Percentiles rank a stretch among this genome's conserved stretches.
Conservation (phyloP, 2,113 vertebrate genomes). For the Larimichthys polyactis region DNA sequence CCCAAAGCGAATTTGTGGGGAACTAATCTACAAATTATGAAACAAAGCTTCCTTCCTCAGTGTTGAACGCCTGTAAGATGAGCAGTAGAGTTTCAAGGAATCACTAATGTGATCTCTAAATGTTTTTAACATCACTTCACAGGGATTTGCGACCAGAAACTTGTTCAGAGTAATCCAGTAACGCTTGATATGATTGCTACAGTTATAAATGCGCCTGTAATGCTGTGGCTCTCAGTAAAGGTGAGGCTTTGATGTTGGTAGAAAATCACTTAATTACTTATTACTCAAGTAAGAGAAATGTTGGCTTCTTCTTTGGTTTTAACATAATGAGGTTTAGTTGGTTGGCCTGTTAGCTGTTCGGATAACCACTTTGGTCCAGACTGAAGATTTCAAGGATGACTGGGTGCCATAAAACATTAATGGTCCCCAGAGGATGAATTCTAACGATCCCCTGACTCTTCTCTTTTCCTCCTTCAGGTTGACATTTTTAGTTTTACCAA, state of each 20-base stretch:
- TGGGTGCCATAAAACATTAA: not conserved
- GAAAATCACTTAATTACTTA: not conserved
- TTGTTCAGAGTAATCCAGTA: not conserved
- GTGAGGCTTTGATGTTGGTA: not conserved
- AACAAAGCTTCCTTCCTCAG: constrained; percentile 29
- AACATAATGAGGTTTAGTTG: too few relatives aligned
- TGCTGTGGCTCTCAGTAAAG: not conserved
- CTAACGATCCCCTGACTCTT: not conserved
- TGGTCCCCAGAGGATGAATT: not conserved
- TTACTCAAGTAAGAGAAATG: too few relatives aligned
- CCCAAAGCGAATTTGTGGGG: constrained; percentile 27
- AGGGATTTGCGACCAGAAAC: constrained; percentile 25
- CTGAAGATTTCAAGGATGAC: not conserved
- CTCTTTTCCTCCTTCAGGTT: not conserved
- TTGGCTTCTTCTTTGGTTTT: too few relatives aligned
- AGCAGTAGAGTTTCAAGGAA: constrained; percentile 14
- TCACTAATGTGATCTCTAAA: constrained; percentile 40
- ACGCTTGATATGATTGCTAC: not conserved
- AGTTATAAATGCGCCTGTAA: not conserved
- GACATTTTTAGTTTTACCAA: not conserved
- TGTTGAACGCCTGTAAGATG: constrained; percentile 16
- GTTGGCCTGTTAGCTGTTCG: not conserved
- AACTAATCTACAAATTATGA: constrained; percentile 46
- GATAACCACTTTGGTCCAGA: not conserved
- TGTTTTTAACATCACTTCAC: constrained; percentile 29